Evolutionary conservation across 2,888 invertebrate species (phyloP).

Genomic region (Nomada lathburiana): DNA sequence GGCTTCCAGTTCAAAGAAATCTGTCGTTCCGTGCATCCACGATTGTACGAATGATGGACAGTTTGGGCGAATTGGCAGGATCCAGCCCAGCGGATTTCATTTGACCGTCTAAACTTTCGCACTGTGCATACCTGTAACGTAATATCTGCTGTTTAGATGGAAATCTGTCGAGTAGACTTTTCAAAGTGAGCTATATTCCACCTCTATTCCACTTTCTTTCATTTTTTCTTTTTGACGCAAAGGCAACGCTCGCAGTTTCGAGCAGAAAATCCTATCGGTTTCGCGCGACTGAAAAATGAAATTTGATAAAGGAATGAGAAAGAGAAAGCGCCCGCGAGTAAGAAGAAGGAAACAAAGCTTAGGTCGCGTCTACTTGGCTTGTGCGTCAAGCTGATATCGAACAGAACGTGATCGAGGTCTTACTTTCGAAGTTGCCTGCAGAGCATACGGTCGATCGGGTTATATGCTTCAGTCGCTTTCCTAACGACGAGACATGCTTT

Average conservation of each 20-base stretch:
- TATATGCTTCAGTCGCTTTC: conserved; percentile 66
- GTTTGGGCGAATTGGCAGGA: background rate
- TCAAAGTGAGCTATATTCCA: background rate
- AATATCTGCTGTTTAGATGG: background rate
- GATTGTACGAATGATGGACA: background rate
- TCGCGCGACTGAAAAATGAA: background rate
- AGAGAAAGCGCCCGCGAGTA: background rate
- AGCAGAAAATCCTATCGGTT: background rate
- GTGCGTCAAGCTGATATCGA: conserved; percentile 51
- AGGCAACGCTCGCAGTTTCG: background rate
- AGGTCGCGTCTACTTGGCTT: conserved; percentile 44
- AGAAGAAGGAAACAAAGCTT: conserved; percentile 51
- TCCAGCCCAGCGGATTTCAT: background rate
- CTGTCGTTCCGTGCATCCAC: conserved; percentile 1
- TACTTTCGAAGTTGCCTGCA: conserved; percentile 75
- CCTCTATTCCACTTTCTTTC: no score
- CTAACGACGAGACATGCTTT: conserved; percentile 68
- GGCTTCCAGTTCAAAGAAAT: conserved; percentile 1
- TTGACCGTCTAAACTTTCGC: conserved; percentile 7
- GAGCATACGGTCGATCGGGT: conserved; percentile 45
- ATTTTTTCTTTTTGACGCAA: background rate
- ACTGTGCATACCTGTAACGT: background rate
- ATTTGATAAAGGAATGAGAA: background rate
- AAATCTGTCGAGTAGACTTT: background rate
- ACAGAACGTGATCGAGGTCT: conserved; percentile 79